These are phyloP conservation scores for Spodoptera littoralis DNA, from an alignment of 2,888 invertebrate genomes.

Conservation along the genomic window DNA sequence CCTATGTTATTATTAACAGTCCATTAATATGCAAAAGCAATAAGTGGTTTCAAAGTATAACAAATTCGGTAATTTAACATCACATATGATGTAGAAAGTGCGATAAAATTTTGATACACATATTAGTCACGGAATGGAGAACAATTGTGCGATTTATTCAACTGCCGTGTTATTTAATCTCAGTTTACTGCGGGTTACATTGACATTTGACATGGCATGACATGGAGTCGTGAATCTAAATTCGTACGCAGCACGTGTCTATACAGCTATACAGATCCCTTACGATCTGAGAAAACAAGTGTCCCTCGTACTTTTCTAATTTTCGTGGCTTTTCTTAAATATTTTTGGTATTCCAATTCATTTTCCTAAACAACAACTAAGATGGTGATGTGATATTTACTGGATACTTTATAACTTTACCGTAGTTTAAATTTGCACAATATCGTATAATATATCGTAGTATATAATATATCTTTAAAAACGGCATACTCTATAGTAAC, in stretches of 20 bases:
- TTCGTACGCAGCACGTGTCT: conserved; percentile 6
- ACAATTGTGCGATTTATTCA: conserved; percentile 35
- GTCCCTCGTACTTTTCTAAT: too few species aligned
- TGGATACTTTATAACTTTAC: too few species aligned
- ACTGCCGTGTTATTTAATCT: conserved; percentile 44
- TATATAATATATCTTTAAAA: too few species aligned
- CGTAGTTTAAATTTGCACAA: too few species aligned
- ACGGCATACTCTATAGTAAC: too few species aligned
- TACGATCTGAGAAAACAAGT: too few species aligned
- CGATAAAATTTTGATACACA: conserved; percentile 54
- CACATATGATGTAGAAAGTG: conserved; percentile 54
- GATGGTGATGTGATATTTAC: too few species aligned
- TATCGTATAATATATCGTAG: too few species aligned
- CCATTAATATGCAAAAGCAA: conserved; percentile 43
- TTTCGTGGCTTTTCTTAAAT: too few species aligned
- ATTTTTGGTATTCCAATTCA: too few species aligned
- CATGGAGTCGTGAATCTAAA: background rate
- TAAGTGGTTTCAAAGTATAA: conserved; percentile 36
- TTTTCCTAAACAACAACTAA: too few species aligned
- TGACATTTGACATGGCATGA: conserved; percentile 15
- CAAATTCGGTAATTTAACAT: conserved; percentile 50
- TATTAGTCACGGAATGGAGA: conserved; percentile 49
- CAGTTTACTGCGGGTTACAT: conserved; percentile 27
- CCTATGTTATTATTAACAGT: conserved; percentile 14
- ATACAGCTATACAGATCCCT: too few species aligned